Evolutionary conservation across 1,140 invertebrate genomes (phyloP).

Genomic region (Drosophila triauraria): DNA sequence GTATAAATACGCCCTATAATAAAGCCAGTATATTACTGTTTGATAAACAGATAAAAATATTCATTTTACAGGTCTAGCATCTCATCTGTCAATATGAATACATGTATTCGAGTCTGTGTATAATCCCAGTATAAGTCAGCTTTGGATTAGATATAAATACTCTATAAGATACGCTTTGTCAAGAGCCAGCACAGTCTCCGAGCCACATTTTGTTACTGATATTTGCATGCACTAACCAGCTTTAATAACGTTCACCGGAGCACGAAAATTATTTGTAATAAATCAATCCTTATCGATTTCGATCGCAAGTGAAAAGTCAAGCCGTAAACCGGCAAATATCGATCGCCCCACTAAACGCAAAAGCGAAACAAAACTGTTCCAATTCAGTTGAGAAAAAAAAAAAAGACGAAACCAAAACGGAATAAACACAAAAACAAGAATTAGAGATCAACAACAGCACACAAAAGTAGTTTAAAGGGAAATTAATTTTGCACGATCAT

Average conservation of each 20-base stretch:
- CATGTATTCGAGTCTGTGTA: too few relatives aligned
- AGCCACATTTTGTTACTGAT: neutral
- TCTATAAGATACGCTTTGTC: neutral
- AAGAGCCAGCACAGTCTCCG: neutral
- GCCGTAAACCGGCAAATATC: conserved; percentile 26
- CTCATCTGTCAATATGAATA: too few relatives aligned
- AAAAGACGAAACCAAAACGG: conserved; percentile 39
- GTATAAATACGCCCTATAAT: too few relatives aligned
- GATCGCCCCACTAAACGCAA: conserved; percentile 47
- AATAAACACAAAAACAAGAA: conserved; percentile 31
- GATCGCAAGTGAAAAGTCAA: conserved; percentile 22
- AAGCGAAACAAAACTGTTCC: conserved; percentile 60
- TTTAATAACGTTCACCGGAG: conserved; percentile 7
- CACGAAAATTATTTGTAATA: conserved; percentile 24
- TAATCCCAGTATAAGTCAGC: too few relatives aligned
- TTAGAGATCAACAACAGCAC: conserved; percentile 36
- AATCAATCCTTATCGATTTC: conserved; percentile 46
- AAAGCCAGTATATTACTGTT: too few relatives aligned
- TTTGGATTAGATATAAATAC: neutral
- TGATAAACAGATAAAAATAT: too few relatives aligned
- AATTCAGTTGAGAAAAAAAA: conserved; percentile 62
- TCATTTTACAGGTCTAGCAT: too few relatives aligned
- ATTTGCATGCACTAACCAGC: neutral
- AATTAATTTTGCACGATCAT: conserved; percentile 75
- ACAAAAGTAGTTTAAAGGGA: conserved; percentile 51